Percentiles rank a stretch among this genome's conserved stretches.
These are phyloP conservation scores for Cydia amplana DNA, from an alignment of 1,140 invertebrate species.

Conservation along the genomic window DNA sequence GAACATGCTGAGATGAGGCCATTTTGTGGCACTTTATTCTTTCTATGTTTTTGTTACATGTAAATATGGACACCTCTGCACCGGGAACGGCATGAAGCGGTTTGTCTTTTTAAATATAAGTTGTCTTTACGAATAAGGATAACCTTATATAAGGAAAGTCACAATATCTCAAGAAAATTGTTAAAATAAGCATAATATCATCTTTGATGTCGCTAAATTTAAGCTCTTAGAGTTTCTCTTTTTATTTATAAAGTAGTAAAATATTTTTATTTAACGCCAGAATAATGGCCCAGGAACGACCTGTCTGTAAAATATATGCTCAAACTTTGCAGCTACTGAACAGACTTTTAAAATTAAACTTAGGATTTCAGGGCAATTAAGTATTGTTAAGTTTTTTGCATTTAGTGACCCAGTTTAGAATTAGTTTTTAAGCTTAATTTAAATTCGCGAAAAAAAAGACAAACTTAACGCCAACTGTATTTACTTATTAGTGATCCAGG, in stretches of 20 bases:
- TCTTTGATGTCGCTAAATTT: not conserved
- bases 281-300: not conserved
- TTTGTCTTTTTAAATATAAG: too few relatives aligned
- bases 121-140: too few relatives aligned
- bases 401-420: not conserved
- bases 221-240: not conserved
- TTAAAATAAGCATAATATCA: not conserved
- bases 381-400: not conserved
- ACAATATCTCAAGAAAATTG: too few relatives aligned
- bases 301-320: not conserved
- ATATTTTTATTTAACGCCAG: constrained; percentile 6
- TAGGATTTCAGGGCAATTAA: not conserved
- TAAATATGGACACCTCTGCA: too few relatives aligned
- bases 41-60: too few relatives aligned
- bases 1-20: too few relatives aligned
- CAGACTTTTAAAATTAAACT: constrained; percentile 1
- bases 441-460: too few relatives aligned
- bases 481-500: too few relatives aligned
- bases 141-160: too few relatives aligned
- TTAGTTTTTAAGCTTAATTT: not conserved
- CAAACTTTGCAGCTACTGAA: constrained; percentile 3
- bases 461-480: too few relatives aligned
- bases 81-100: too few relatives aligned
- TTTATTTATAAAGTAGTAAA: not conserved
- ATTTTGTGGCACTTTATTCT: too few relatives aligned